Evolutionary conservation across 1,140 invertebrate species (phyloP), one percentile per base, ranked within the genome.

Genomic region (Heliconius congener): DNA sequence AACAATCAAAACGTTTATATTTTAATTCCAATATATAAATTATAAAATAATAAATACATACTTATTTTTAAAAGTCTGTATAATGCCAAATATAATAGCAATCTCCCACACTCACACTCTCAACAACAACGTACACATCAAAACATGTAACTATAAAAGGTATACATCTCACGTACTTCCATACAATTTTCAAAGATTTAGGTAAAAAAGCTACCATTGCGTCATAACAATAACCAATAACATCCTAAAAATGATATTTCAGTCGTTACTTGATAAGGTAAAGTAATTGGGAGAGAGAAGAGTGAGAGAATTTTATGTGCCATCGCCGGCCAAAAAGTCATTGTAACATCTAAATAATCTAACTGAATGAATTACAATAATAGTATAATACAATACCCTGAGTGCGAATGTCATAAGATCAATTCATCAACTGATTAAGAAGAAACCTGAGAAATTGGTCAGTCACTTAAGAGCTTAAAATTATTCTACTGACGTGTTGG

Each of bases 371-470:
- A 86, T 73, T 90, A 90, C 88, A 90, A 90, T 86, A 86, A 82
- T 82, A 90, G 83, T 88, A 86, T 85, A 85, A 89, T 86, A 88
- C 85, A 84, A 88, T 93, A 94, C 93, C 93, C 93, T 94, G 91
- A 90, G 90, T 90, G 88, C 86, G 84, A 89, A 82, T 92, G 88
- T 93, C 91, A 94, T 94, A 93, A 94, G 93, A 92, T 90, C 86
- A 86, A 88, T 88, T 83, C 84, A 84, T 81, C 85, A 89, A 91
- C 86, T 88, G 87, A 87, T 78, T 82, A 78, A 86, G 82, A 85
- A 87, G 85, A 88, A 87, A 90, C 87, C 88, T 89, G 82, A 83
- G 88, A 87, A 89, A 90, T 93, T 93, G 92, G 92, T 94, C 90
- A 89, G 81, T 88, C 82, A 84, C 81, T 86, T 86, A 84, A 81